Conservation (phyloP, 2,113 vertebrate genomes). For the Antechinus stuartii region DNA sequence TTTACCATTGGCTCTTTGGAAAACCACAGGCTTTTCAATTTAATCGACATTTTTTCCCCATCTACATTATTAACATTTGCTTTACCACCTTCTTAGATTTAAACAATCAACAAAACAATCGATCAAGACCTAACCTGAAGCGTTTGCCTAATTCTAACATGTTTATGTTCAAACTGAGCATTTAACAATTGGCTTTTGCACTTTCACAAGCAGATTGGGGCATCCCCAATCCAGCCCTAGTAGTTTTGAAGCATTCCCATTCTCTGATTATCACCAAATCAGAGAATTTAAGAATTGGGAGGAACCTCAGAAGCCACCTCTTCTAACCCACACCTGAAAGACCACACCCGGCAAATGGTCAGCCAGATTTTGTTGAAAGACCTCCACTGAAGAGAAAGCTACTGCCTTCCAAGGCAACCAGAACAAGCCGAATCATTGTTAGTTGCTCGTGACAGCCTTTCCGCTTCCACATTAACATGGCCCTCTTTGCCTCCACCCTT, state of each 20-base stretch:
- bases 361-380: neutral
- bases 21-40: too few species aligned
- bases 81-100: neutral
- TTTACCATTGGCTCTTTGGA: too few species aligned
- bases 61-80: neutral
- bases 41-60: too few species aligned
- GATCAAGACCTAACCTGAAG: neutral
- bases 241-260: neutral
- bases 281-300: neutral
- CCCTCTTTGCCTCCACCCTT: neutral
- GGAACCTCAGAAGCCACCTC: neutral
- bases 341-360: neutral
- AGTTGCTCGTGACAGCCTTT: neutral
- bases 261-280: neutral
- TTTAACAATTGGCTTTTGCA: neutral
- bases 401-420: neutral
- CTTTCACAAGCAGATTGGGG: neutral
- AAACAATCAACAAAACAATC: neutral
- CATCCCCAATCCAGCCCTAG: neutral
- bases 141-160: neutral
- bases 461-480: neutral
- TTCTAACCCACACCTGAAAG: neutral
- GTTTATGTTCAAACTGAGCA: neutral
- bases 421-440: neutral
- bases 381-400: neutral